phyloP scores from a whole-genome alignment of 2,888 invertebrate species.

The Stenchaetothrips biformis region DNA sequence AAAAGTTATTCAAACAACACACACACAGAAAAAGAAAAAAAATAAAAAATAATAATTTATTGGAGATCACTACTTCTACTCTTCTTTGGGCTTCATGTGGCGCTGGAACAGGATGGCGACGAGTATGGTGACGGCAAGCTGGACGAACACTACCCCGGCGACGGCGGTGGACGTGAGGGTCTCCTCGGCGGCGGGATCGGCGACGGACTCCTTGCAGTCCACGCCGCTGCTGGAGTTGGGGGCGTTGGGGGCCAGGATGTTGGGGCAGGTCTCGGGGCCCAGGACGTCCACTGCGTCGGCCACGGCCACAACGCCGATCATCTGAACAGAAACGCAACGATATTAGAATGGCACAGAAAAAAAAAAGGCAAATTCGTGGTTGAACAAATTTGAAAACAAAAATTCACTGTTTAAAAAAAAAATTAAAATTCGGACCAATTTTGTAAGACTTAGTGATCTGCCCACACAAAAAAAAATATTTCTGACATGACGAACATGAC shows the following conservation, averaged over 20 bases:
- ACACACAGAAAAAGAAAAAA: not conserved
- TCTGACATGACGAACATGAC: no score
- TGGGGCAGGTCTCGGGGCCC: not conserved
- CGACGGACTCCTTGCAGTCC: not conserved
- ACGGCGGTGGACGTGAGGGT: not conserved
- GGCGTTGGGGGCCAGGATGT: not conserved
- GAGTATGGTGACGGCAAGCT: not conserved
- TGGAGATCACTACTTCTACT: not conserved
- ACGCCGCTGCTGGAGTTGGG: not conserved
- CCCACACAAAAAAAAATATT: no score
- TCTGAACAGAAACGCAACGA: not conserved
- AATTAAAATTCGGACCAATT: no score
- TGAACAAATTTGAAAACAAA: no score
- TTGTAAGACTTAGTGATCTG: no score
- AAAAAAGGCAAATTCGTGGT: no score
- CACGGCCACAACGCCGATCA: not conserved
- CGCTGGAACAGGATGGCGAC: not conserved
- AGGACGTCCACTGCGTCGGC: not conserved
- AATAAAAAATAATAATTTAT: not conserved
- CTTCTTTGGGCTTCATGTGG: slow-evolving; percentile 12
- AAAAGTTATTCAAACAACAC: no score
- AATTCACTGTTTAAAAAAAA: no score
- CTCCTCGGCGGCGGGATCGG: not conserved
- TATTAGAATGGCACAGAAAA: no score
- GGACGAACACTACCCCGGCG: not conserved